phyloP scores from a whole-genome alignment of 92 coral and sea anemone genomes.

The Umimayanthus kanabou region DNA sequence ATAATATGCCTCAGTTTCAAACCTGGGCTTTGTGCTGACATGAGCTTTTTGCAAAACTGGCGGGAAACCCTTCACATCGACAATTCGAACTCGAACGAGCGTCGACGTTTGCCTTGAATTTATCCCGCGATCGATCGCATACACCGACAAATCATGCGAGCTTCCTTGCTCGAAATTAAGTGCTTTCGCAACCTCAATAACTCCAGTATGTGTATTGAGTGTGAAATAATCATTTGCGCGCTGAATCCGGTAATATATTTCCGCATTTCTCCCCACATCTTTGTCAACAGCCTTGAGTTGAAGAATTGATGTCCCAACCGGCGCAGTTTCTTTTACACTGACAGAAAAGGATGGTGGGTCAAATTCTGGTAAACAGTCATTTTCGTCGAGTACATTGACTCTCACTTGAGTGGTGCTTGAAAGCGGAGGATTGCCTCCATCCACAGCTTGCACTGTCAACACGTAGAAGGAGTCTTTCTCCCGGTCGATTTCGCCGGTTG shows the following conservation, averaged over 20 bases:
- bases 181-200: conserved; percentile 75
- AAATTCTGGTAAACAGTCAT: conserved; percentile 83
- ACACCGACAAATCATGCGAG: conserved; percentile 66
- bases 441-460: conserved; percentile 78
- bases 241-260: conserved; percentile 79
- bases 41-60: conserved; percentile 44
- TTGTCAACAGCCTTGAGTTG: conserved; percentile 87
- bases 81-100: conserved; percentile 66
- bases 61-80: conserved; percentile 61
- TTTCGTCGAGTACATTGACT: conserved; percentile 80
- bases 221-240: conserved; percentile 69
- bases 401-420: conserved; percentile 80
- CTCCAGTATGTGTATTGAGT: conserved; percentile 89
- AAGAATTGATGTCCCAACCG: conserved; percentile 73
- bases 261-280: conserved; percentile 75
- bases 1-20: conserved; percentile 67
- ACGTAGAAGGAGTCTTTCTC: conserved; percentile 84
- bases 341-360: conserved; percentile 66
- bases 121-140: conserved; percentile 87
- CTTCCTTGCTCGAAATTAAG: conserved; percentile 76
- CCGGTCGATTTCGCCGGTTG: conserved; percentile 77
- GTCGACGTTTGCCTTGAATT: conserved; percentile 60
- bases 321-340: conserved; percentile 73
- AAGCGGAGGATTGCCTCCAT: conserved; percentile 73
- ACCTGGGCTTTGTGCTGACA: conserved; percentile 45